Percentiles rank a stretch among this genome's conserved stretches.
Conservation (phyloP, 2,797 vertebrate genomes). For the Cygnus olor region DNA sequence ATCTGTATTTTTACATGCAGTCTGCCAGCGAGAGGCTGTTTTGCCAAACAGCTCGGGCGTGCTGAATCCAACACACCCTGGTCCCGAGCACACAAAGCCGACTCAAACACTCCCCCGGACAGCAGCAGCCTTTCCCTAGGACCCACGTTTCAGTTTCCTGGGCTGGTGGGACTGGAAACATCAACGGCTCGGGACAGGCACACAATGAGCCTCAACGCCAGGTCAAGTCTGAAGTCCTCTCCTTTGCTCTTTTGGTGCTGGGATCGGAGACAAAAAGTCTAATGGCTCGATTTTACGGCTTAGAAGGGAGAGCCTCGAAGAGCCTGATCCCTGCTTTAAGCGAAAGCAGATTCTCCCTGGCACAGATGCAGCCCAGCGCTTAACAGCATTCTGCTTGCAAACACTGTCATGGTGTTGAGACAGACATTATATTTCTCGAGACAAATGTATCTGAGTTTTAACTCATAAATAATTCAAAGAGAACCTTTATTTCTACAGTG, state of each 20-base stretch:
- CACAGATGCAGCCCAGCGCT: neutral
- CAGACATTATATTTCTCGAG: neutral
- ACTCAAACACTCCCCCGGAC: neutral
- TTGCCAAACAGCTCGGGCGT: neutral
- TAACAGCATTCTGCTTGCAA: neutral
- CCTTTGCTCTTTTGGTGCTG: neutral
- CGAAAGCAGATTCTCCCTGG: neutral
- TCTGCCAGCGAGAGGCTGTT: neutral
- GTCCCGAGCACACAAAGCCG: rapidly evolving
- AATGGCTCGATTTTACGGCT: neutral
- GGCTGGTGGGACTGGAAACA: neutral
- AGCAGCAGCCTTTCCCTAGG: neutral
- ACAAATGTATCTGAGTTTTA: neutral
- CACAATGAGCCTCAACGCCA: neutral
- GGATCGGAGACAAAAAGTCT: slow-evolving; percentile 3
- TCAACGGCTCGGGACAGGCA: neutral
- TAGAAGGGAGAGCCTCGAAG: slow-evolving; percentile 1
- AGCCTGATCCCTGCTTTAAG: neutral
- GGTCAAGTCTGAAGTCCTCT: neutral
- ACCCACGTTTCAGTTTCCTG: neutral
- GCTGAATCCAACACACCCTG: rapidly evolving
- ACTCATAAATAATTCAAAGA: neutral
- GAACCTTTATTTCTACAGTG: neutral
- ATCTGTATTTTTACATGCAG: neutral
- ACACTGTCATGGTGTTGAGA: neutral